A percentile compares a stretch with the other conserved stretches of the same genome.
These are phyloP conservation scores for Acanthosepion pharaonis DNA, from an alignment of 2,888 invertebrate genomes.

Conservation along the genomic window DNA sequence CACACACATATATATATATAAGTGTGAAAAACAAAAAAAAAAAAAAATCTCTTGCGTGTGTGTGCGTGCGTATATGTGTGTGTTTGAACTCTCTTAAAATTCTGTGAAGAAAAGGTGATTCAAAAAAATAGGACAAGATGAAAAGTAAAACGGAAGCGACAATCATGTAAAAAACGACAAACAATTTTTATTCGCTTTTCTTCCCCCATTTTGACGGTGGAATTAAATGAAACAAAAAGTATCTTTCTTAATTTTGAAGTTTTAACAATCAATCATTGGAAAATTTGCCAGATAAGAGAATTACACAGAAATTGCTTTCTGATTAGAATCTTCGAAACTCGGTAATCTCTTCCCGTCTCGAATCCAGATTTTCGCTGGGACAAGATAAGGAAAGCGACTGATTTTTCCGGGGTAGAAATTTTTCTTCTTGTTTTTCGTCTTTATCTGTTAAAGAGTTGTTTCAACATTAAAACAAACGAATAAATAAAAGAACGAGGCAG, in stretches of 20 bases:
- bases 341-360: constrained; percentile 33
- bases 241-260: too few species aligned
- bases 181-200: neutral
- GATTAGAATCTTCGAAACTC: constrained; percentile 20
- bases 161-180: too few species aligned
- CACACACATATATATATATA: too few species aligned
- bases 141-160: too few species aligned
- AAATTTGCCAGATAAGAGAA: neutral
- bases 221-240: constrained; percentile 33
- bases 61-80: too few species aligned
- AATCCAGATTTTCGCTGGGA: constrained; percentile 3
- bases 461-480: neutral
- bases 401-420: neutral
- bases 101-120: too few species aligned
- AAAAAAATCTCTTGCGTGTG: too few species aligned
- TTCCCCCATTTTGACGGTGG: neutral
- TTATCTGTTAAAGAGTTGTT: neutral
- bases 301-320: neutral
- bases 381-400: neutral
- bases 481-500: neutral
- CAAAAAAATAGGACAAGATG: too few species aligned
- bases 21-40: too few species aligned
- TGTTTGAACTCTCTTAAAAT: too few species aligned
- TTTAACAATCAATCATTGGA: neutral
- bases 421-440: neutral